A percentile compares a stretch with the other conserved stretches of the same genome.
Evolutionary conservation across 2,888 invertebrate species (phyloP).

Genomic region (Eristalis pertinax): DNA sequence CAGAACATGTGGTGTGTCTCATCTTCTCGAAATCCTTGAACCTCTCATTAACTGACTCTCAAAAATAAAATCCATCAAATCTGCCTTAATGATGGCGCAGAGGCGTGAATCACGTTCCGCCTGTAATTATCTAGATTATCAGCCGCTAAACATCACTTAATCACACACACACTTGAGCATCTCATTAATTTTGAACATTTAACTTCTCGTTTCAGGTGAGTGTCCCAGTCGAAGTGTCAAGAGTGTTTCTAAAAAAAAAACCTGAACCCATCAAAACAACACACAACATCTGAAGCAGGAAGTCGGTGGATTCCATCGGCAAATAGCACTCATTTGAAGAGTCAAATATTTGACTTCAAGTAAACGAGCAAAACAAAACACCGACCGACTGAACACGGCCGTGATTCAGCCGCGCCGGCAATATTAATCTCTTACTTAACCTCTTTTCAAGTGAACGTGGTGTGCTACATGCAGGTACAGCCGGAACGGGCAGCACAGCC

Average conservation of each 20-base stretch:
- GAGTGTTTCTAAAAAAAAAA: not conserved
- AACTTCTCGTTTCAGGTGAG: slow-evolving; percentile 8
- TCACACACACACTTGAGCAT: not conserved
- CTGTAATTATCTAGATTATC: not conserved
- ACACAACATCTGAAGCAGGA: slow-evolving; percentile 1
- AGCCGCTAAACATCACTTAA: not conserved
- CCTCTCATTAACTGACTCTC: not conserved
- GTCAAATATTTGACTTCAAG: slow-evolving; percentile 41
- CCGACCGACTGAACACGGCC: not conserved
- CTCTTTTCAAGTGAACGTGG: slow-evolving; percentile 13
- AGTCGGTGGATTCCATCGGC: slow-evolving; percentile 13
- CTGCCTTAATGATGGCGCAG: not conserved
- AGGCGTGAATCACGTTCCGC: not conserved
- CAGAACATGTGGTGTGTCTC: not conserved
- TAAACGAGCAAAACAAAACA: slow-evolving; percentile 8
- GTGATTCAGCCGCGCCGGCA: not conserved
- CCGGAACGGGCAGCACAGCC: not conserved
- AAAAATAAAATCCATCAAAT: not conserved
- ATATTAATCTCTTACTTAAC: slow-evolving; percentile 45
- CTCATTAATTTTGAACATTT: not conserved
- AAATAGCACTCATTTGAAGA: slow-evolving; percentile 39
- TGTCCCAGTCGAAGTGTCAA: not conserved
- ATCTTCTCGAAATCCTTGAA: not conserved
- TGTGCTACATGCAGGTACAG: not conserved
- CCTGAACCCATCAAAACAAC: not conserved